These are phyloP conservation scores for Apodemia duryi DNA, from an alignment of 2,888 invertebrate species.

Conservation along the genomic window DNA sequence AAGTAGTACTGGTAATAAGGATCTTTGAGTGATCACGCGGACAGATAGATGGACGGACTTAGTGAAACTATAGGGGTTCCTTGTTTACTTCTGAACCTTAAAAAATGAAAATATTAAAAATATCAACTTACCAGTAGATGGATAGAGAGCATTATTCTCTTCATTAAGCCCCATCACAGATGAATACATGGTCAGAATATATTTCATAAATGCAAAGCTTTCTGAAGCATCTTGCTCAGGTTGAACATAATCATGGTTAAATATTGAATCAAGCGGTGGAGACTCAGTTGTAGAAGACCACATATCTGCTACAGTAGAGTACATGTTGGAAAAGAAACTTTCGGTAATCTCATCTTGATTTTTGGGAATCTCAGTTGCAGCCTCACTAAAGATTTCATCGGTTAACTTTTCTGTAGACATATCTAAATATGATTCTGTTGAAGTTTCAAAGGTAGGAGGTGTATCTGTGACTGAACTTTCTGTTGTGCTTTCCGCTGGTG, in stretches of 20 bases:
- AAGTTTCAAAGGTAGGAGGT: not conserved
- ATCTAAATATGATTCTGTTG: constrained; percentile 19
- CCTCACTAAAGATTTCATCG: constrained; percentile 31
- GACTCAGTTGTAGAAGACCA: constrained; percentile 52
- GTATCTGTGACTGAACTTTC: not conserved
- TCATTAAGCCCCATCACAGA: constrained; percentile 55
- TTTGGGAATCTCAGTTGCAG: constrained; percentile 29
- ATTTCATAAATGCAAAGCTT: constrained; percentile 57
- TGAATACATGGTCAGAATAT: constrained; percentile 51
- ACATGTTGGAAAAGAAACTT: constrained; percentile 53
- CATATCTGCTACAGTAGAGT: constrained; percentile 56
- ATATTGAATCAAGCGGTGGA: constrained; percentile 44
- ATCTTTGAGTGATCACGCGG: too few relatives aligned
- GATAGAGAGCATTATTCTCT: constrained; percentile 60
- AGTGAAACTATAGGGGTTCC: too few relatives aligned
- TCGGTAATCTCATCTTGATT: constrained; percentile 31
- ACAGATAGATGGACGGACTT: too few relatives aligned
- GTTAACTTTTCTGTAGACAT: constrained; percentile 26
- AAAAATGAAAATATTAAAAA: not conserved
- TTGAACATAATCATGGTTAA: constrained; percentile 42
- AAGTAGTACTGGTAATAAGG: too few relatives aligned
- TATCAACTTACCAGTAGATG: constrained; percentile 52
- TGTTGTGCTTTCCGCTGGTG: not conserved
- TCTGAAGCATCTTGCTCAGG: constrained; percentile 37
- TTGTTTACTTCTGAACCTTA: too few relatives aligned